Evolutionary conservation across 2,888 invertebrate genomes (phyloP).

Genomic region (Trilocha varians): DNA sequence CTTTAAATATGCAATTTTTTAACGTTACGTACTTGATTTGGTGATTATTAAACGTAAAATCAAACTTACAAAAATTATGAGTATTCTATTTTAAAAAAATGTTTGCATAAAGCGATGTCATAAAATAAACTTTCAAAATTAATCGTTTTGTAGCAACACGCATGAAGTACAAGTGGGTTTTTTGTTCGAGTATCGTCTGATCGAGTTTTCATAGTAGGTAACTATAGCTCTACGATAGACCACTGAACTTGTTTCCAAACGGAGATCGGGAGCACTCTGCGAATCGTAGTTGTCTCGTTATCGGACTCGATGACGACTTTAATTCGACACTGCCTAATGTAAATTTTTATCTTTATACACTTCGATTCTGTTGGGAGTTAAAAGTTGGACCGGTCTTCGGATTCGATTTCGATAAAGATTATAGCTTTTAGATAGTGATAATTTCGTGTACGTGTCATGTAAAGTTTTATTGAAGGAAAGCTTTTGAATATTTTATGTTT

Average conservation of each 20-base stretch:
- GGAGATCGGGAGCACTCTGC: conserved; percentile 26
- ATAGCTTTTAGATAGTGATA: neutral
- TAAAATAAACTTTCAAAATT: no score
- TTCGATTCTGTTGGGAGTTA: conserved; percentile 38
- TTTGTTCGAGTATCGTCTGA: neutral
- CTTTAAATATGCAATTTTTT: no score
- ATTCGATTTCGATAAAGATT: neutral
- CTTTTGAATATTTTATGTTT: no score
- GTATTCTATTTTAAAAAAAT: no score
- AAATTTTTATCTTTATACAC: conserved; percentile 38
- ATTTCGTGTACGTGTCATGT: neutral
- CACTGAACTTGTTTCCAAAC: conserved; percentile 29
- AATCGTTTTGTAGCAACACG: no score
- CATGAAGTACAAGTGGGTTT: neutral
- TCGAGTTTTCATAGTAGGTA: neutral
- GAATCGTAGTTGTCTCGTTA: conserved; percentile 54
- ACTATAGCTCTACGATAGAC: conserved; percentile 14
- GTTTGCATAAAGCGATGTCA: no score
- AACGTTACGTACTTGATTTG: no score
- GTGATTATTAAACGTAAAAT: no score
- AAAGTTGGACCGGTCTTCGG: neutral
- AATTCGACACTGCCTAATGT: conserved; percentile 35
- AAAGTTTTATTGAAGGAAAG: neutral
- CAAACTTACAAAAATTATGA: no score
- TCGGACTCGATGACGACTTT: conserved; percentile 33